Base-by-base conservation (phyloP, 1,140 invertebrate genomes). In the Drosophila lacteicornis region DNA sequence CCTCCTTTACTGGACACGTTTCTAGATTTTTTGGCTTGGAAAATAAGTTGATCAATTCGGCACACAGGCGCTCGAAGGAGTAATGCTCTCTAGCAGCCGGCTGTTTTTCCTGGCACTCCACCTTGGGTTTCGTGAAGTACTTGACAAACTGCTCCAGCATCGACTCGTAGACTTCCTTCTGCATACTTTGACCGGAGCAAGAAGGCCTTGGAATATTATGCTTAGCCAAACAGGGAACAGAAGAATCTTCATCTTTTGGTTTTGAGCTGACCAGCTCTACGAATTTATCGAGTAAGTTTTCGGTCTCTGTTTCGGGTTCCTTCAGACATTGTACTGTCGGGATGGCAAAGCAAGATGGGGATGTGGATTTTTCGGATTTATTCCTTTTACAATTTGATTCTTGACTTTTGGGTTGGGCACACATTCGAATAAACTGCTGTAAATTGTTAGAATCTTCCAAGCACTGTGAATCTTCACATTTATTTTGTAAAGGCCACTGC, bases 151-250 rank as follows among this genome's bases (percentile, higher is more conserved):
- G 67, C 1, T 43, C 38, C 7, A 73, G 36, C 4, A 73, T 4
- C 2, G 55, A 59, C 27, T 73, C 45, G 22, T 43, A 73, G 9
- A 40, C 25, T 12, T 59, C 43, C 7, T 73, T 73, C 13, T 42
- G 19, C n/a, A 11, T n/a, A 15, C 17, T 12, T 42, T 50, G 42
- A 11, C 3, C 2, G 2, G 51, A 49, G n/a, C 27, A 3, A 3
- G 25, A 22, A 8, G 13, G 33, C 2, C 11, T 36, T 17, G 15
- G 22, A 6, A 0, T 1, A n/a, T 36, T 36, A 1, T 27, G 25
- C 5, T 22, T 15, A 7, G 11, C 3, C 9, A 25, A 36, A n/a
- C 3, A 33, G 6, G 50, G 36, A 12, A 17, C 7, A 3, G 50
- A 25, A 30, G 65, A 40, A 2, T 22, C 5, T 3, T 33, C 25